Evolutionary conservation across 2,888 invertebrate species (phyloP), one percentile per base, ranked within the genome.

Genomic region (Athalia cordata): DNA sequence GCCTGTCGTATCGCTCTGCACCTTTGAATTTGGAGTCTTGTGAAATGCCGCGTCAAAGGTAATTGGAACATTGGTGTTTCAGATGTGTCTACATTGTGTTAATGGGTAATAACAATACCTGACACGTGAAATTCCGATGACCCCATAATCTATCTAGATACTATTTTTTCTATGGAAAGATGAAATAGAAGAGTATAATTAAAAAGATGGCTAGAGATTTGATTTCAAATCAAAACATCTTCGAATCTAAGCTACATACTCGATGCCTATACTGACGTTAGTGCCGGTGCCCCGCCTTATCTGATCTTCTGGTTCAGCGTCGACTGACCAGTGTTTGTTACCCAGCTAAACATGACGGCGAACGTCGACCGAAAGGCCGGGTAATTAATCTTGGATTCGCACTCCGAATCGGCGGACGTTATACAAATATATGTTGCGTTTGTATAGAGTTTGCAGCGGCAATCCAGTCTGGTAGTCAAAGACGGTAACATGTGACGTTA

Each of bases 301-400:
- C 66, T 66, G 66, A 77, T 66, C 47, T 49, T 67, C 45, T n/a
- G 77, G 49, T 77, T 45, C 66, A 66, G 13, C 66, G 77, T 47
- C 66, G 64, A 65, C 66, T 66, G 77, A 75, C 61, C 74, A 75
- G 62, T 75, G 74, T 75, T 62, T 50, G 62, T 49, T 61, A 50
- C 59, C 15, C 45, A 29, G 74, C 62, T 62, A 13, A 75, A 62
- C 74, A 62, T 43, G 74, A 75, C 61, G 50, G 75, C 50, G 9
- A 59, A 72, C 79, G 75, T 49, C 55, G 79, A 77, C 66, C 79
- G 80, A 80, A 77, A 77, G 78, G 82, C 79, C 74, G 66, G 77
- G 82, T 80, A 83, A 84, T 85, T 85, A 85, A 84, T 85, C 84
- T 83, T 78, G 74, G 66, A 79, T 78, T 74, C 79, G 49, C 67